Base-by-base conservation (phyloP, 2,888 invertebrate genomes). In the Oligia latruncula region DNA sequence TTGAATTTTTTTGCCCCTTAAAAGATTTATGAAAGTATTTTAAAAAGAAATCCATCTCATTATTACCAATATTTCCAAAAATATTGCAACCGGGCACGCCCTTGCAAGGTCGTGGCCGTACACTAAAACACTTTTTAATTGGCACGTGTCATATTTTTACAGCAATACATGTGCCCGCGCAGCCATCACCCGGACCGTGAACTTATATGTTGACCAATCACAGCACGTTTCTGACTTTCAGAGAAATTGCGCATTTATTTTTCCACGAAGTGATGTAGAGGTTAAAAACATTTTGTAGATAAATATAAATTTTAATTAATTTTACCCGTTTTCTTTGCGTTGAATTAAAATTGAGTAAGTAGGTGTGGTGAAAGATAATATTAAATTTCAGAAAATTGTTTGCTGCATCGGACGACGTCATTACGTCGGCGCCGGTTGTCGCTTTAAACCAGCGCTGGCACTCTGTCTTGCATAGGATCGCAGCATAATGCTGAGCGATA, bases 181-280 rank as follows among this genome's bases (percentile, higher is more conserved):
- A 78, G 80, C 78, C 74, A 85, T 89, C 84, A 87, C 83, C 35
- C 83, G 87, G 78, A 49, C 86, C 85, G 71, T 88, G 90, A 91
- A 89, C 90, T 89, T 86, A 71, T 60, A 72, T 74, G 81, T 75
- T 20, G 80, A 62, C 84, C 87, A 89, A 84, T 74, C 70, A 74
- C 60, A 68, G 52, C 4, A 46, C 65, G 64, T 80, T 87, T 82
- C 74, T 73, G 71, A 65, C 71, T 71, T 72, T 64, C 60, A 35
- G 29, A 20, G 74, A 85, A 85, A 81, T 81, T 70, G 82, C 55
- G 70, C 58, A 77, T 71, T 76, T 62, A 66, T 60, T 83, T 83
- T 78, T 81, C 77, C 58, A 74, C 43, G 71, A 58, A 67, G 11
- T 43, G 23, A 64, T 73, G 58, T 13, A 17, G 58, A 68, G 71